Conservation (phyloP, 2,797 vertebrate genomes). For the Melanotaenia parkinsoni region DNA sequence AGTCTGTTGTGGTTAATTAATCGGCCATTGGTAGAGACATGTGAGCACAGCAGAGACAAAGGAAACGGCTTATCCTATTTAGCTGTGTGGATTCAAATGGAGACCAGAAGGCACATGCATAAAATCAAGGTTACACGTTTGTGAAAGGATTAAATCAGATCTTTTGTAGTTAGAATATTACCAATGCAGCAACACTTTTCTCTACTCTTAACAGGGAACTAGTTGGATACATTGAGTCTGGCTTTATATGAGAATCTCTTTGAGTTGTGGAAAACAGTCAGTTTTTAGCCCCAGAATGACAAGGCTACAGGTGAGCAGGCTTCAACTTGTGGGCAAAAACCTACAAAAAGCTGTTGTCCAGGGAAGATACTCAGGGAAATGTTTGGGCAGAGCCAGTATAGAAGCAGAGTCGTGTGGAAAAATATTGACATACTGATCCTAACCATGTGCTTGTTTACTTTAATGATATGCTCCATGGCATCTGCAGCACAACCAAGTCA, state of each 20-base stretch:
- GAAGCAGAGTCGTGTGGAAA: neutral
- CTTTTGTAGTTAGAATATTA: neutral
- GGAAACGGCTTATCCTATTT: conserved; percentile 60
- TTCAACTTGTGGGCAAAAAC: neutral
- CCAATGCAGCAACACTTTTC: neutral
- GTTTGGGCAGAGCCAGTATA: neutral
- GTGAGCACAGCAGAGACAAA: conserved; percentile 56
- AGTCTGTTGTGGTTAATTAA: conserved; percentile 72
- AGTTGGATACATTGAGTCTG: neutral
- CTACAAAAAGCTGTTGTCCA: neutral
- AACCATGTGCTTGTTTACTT: neutral
- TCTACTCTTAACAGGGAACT: neutral
- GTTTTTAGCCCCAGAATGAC: neutral
- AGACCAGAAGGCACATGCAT: conserved; percentile 23
- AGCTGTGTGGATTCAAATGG: conserved; percentile 39
- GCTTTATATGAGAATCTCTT: neutral
- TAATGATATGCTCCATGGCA: neutral
- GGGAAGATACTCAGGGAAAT: neutral
- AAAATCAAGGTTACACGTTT: conserved; percentile 20
- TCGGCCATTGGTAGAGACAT: conserved; percentile 54
- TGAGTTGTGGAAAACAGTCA: neutral
- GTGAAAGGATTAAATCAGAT: conserved; percentile 9
- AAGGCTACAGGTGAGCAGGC: neutral
- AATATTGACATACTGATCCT: neutral
- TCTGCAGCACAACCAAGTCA: neutral